phyloP scores from a whole-genome alignment of 2,888 invertebrate species.

The Apomyelois bistriatella region DNA sequence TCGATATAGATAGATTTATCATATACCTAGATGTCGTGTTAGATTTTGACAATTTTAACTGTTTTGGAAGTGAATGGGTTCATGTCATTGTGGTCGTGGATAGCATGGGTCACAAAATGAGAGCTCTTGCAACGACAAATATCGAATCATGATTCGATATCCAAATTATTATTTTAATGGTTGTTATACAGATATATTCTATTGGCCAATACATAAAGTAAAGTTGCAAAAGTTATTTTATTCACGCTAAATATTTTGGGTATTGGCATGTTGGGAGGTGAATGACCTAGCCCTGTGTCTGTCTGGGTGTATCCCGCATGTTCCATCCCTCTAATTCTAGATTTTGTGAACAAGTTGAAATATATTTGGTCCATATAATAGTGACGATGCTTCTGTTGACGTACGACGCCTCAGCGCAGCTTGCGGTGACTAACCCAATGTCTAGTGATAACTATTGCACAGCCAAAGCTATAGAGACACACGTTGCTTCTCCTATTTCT shows the following conservation, averaged over 20 bases:
- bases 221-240: constrained; percentile 12
- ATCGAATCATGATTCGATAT: constrained; percentile 3
- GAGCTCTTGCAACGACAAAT: constrained; percentile 13
- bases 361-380: not conserved
- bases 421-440: constrained; percentile 47
- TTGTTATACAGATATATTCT: not conserved
- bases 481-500: constrained; percentile 29
- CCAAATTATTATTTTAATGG: not conserved
- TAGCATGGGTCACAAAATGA: constrained; percentile 24
- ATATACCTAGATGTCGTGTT: constrained; percentile 1
- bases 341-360: not conserved
- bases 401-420: constrained; percentile 20
- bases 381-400: constrained; percentile 6
- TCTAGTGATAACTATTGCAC: constrained; percentile 47
- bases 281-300: constrained; percentile 12
- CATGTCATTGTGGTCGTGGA: constrained; percentile 23
- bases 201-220: not conserved
- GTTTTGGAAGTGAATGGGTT: constrained; percentile 2
- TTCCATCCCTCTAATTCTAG: constrained; percentile 26
- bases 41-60: constrained; percentile 1
- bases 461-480: constrained; percentile 32
- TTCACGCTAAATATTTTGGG: not conserved
- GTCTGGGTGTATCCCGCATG: constrained; percentile 30
- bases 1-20: not conserved
- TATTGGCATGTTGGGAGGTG: constrained; percentile 10